phyloP scores from a whole-genome alignment of 2,797 vertebrate species.

The Propithecus perrieri region DNA sequence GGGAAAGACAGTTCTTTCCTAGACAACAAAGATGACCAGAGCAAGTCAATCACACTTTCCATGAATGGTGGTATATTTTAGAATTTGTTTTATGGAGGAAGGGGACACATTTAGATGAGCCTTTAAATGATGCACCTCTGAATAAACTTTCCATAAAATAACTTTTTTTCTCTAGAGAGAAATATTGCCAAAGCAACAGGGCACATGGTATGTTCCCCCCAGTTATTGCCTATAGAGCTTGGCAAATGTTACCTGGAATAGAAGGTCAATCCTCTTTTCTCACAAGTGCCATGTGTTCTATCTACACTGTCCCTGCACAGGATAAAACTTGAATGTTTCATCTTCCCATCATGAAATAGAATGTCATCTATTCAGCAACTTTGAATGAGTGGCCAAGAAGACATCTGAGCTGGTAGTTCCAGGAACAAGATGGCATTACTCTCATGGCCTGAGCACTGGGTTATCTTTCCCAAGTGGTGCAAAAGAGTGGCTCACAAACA shows the following conservation, averaged over 20 bases:
- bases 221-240: not conserved
- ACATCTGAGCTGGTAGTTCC: slow-evolving; percentile 25
- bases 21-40: not conserved
- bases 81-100: slow-evolving; percentile 4
- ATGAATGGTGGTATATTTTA: not conserved
- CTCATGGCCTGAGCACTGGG: not conserved
- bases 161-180: not conserved
- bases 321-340: slow-evolving; percentile 46
- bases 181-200: not conserved
- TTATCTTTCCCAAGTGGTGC: slow-evolving; percentile 25
- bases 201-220: not conserved
- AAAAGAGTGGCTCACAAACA: not conserved
- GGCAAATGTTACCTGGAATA: not conserved
- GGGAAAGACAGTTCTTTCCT: not conserved
- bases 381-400: slow-evolving; percentile 12
- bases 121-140: not conserved
- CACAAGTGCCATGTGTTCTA: not conserved
- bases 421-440: not conserved
- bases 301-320: not conserved
- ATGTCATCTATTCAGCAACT: slow-evolving; percentile 41
- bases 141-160: not conserved
- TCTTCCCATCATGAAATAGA: slow-evolving; percentile 41
- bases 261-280: not conserved
- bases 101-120: not conserved
- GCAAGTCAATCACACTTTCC: not conserved